These are phyloP conservation scores for Herpailurus yagouaroundi DNA, from an alignment of 2,113 vertebrate species.

Conservation along the genomic window DNA sequence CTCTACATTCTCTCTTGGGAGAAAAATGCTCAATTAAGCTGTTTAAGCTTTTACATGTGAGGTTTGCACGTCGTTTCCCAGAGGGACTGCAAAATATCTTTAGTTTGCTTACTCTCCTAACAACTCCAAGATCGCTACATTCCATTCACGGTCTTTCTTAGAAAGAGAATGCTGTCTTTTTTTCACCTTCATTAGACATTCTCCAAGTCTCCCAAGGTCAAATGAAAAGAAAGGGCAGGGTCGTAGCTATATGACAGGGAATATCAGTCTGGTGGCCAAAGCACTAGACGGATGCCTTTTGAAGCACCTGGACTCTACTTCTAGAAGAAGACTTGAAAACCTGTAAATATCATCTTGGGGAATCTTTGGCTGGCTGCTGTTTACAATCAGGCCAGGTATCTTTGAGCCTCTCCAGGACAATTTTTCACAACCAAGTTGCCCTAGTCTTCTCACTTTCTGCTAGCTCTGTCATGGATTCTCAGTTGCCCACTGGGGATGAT, in stretches of 20 bases:
- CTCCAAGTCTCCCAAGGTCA: not conserved
- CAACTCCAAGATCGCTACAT: not conserved
- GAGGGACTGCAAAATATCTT: not conserved
- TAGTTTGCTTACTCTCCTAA: not conserved
- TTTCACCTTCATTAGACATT: not conserved
- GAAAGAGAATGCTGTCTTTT: not conserved
- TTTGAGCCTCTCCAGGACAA: not conserved
- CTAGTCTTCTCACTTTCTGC: not conserved
- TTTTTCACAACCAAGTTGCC: not conserved
- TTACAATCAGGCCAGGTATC: not conserved
- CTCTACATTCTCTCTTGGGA: not conserved
- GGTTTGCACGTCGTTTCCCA: not conserved
- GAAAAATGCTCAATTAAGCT: not conserved
- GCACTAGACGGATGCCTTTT: not conserved
- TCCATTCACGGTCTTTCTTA: constrained; percentile 17
- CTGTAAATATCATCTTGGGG: not conserved
- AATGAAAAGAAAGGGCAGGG: not conserved
- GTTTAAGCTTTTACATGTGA: constrained; percentile 7
- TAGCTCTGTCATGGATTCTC: not conserved
- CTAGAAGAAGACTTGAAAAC: not conserved
- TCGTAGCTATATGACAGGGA: not conserved
- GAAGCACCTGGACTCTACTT: not conserved
- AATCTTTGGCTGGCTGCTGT: not conserved
- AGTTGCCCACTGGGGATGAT: not conserved
- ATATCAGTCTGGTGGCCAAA: not conserved